These are phyloP conservation scores for Lasioglossum marginatum DNA, from an alignment of 2,888 invertebrate genomes.

Conservation along the genomic window DNA sequence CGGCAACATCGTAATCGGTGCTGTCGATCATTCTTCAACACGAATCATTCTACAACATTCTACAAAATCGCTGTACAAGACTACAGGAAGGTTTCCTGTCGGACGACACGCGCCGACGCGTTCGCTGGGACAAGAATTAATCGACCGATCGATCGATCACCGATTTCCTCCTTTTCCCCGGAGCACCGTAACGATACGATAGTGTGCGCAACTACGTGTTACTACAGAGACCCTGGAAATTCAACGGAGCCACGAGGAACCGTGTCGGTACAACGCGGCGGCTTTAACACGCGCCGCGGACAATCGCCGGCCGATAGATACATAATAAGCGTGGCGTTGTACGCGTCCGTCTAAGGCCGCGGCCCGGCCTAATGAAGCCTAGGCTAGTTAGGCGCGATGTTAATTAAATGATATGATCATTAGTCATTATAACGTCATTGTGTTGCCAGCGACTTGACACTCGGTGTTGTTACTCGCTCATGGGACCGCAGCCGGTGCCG, in stretches of 20 bases:
- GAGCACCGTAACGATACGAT: slow-evolving; percentile 10
- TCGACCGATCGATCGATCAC: slow-evolving; percentile 64
- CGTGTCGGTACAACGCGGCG: slow-evolving; percentile 80
- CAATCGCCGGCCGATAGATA: slow-evolving; percentile 77
- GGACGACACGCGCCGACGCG: background rate
- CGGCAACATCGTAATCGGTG: background rate
- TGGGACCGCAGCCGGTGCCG: slow-evolving; percentile 53
- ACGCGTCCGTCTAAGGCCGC: slow-evolving; percentile 75
- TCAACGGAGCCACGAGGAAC: slow-evolving; percentile 78
- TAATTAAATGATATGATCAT: slow-evolving; percentile 85
- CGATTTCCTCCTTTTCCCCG: slow-evolving; percentile 63
- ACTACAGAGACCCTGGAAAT: slow-evolving; percentile 78
- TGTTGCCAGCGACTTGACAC: slow-evolving; percentile 77
- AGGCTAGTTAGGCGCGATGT: slow-evolving; percentile 82
- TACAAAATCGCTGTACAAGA: background rate
- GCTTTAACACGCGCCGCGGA: slow-evolving; percentile 77
- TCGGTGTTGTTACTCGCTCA: slow-evolving; percentile 64
- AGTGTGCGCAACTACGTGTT: slow-evolving; percentile 60
- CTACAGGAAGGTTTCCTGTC: slow-evolving; percentile 3
- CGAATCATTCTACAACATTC: background rate
- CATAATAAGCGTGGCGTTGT: slow-evolving; percentile 81
- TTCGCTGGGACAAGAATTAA: slow-evolving; percentile 8
- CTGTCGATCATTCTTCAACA: slow-evolving; percentile 6
- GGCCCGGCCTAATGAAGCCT: slow-evolving; percentile 79
- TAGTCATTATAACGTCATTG: slow-evolving; percentile 84